Percentiles rank a stretch among this genome's conserved stretches.
Evolutionary conservation across 2,113 vertebrate genomes (phyloP).

Genomic region (Carassius carassius): DNA sequence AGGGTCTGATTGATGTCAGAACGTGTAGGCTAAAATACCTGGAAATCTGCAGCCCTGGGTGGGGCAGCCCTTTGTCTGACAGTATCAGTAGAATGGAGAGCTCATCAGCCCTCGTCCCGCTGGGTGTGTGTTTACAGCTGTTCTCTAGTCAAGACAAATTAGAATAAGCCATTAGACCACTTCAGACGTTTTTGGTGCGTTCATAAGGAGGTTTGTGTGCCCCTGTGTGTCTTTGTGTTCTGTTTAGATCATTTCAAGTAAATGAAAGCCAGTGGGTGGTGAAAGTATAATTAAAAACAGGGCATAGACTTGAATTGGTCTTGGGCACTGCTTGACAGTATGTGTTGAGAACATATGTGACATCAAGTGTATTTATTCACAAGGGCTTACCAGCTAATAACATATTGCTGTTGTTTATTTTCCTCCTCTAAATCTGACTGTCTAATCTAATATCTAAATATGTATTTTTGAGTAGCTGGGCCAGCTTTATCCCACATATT

Average conservation of each 20-base stretch:
- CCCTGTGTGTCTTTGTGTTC: constrained; percentile 3
- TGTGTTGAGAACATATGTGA: constrained; percentile 25
- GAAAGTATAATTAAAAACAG: constrained; percentile 8
- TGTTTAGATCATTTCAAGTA: constrained; percentile 25
- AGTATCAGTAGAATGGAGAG: constrained; percentile 66
- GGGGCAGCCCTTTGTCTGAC: constrained; percentile 69
- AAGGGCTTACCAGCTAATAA: constrained; percentile 54
- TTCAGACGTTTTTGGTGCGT: not conserved
- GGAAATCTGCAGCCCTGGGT: constrained; percentile 64
- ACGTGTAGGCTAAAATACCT: constrained; percentile 64
- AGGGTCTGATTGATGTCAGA: constrained; percentile 69
- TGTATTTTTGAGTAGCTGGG: constrained; percentile 61
- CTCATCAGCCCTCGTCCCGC: constrained; percentile 59
- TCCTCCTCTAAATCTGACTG: constrained; percentile 66
- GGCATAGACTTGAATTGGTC: constrained; percentile 5
- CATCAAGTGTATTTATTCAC: constrained; percentile 50
- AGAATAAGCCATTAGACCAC: constrained; percentile 50
- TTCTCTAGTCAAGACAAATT: constrained; percentile 74
- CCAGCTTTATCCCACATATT: constrained; percentile 69
- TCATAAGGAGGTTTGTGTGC: not conserved
- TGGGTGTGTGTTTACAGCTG: constrained; percentile 68
- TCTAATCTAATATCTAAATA: constrained; percentile 70
- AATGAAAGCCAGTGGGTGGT: constrained; percentile 25
- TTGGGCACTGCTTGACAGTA: constrained; percentile 12
- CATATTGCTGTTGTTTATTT: constrained; percentile 66